Evolutionary conservation across 2,113 vertebrate genomes (phyloP), one percentile per base, ranked within the genome.

Genomic region (Tylochromis polylepis): DNA sequence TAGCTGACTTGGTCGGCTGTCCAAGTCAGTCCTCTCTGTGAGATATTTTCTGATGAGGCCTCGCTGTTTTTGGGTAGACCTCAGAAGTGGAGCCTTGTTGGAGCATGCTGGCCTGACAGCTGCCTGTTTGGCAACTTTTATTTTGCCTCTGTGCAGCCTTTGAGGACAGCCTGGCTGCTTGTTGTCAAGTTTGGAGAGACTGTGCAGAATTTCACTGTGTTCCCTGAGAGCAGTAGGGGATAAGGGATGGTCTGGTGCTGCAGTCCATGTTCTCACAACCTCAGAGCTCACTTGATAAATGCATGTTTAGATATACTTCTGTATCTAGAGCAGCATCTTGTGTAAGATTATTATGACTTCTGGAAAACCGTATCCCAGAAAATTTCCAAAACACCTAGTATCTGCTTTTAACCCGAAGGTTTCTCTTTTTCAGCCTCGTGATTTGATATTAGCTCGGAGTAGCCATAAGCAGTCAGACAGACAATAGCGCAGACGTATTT

Each of bases 231-330:
- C 31, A 15, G 67, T 10, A 1, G 43, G 10, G 24, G 15, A 20
- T 51, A 12, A 12, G 24, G 0, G 43, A 29, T 12, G 70, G 0
- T 20, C 43, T 24, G 9, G 3, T 49, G 22, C 0, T 75, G 70
- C 43, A 12, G 49, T 27, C 24, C 0, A 5, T 43, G 3, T 43
- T 16, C 41, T 49, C 41, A 1, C 29, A 22, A 11, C 38, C 38
- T 72, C 14, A 72, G 41, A 72, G 18, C 0, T 75, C 0, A 75
- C 24, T 49, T 75, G 9, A 29, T 49, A 0, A 10, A 75, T 49
- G 70, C 7, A 75, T 75, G 5, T 29, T 75, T 20, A 75, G 15
- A 2, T 49, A n/a, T 55, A 1, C 67, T 4, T 46, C 1, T 46
- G 41, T 15, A 46, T 46, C 38, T 18, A 46, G 8, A 6, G 38